Base-by-base conservation (phyloP, 2,888 invertebrate genomes). In the Auanema sp. region DNA sequence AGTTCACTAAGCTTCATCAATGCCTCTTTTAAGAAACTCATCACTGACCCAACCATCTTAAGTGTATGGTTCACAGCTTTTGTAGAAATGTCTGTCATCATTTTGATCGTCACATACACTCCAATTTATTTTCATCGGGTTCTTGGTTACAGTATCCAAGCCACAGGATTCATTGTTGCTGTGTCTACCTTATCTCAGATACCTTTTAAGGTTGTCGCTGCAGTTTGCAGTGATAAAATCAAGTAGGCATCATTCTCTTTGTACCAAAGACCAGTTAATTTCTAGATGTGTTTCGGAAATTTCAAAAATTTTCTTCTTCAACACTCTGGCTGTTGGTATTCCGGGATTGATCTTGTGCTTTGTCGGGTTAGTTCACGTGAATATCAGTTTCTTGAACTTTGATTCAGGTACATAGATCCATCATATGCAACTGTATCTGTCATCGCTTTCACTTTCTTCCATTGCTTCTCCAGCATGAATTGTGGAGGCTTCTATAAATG, bases 401-500 rank as follows among this genome's bases (percentile, higher is more conserved):
- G 4, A 3, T 33, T 33, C 8, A 33, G 33, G 4, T 33, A 33
- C 33, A 33, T 33, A 5, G 33, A 33, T 1, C 66, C 56, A 44
- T 18, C 33, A 33, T 33, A 33, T 33, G 33, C 33, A 33, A 33
- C 33, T 8, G 8, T 33, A 33, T 33, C 72, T 47, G 71, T 72
- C 4, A 43, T 72, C 14, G 56, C 71, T 53, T 75, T 73, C 67
- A 71, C 72, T 12, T 60, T 75, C 40, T 75, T 79, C 23, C 75
- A 75, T 60, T 70, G 72, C 14, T 62, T 75, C 24, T 69, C 78
- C 63, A 76, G 78, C 2, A 70, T 75, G 11, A 80, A 80, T 62
- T 78, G 79, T 44, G 79, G 79, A 8, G 80, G 79, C 14, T 80
- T 79, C 66, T 80, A 79, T 60, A 80, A 80, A 60, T 79, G 79